Evolutionary conservation across 2,113 vertebrate genomes (phyloP), one percentile per base, ranked within the genome.

Genomic region (Eurystomus gularis): DNA sequence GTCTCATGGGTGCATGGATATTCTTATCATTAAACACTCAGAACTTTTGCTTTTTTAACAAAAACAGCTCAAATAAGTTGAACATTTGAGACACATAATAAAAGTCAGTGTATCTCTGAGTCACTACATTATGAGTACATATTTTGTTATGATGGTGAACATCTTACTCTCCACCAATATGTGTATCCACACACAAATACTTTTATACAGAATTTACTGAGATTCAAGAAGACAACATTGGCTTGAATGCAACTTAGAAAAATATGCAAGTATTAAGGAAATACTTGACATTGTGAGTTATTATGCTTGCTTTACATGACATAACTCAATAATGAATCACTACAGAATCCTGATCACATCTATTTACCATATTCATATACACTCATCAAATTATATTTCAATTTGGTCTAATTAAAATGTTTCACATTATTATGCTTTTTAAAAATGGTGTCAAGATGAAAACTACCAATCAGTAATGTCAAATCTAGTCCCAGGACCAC

Each of bases 341-440:
- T 91, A 75, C 83, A 95, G 64, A 77, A 84, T 78, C 76, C 83
- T 81, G 88, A 84, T 93, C 86, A 60, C 35, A 84, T 72, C 86
- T 88, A 44, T 86, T 96, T 95, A 91, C 39, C 65, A 60, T 81
- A 89, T 83, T 94, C 64, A 75, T 71, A 91, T 28, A 48, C 39
- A 68, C 37, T 91, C 52, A 81, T 88, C 64, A 89, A 95, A 94
- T 92, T 94, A 84, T 78, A 90, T 84, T 92, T 92, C 60, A 58
- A 83, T 94, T 94, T 92, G 21, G 91, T 73, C 48, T 88, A 88
- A 95, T 94, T 81, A 92, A 94, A 94, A 90, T 73, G 49, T 90
- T 96, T 94, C 87, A 85, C 25, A 77, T 72, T 96, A 88, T 85
- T 82, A 73, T 40, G 39, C 19, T 16, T 84, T 93, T 78, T 37